Conservation (phyloP, 2,888 invertebrate species). For the Luffia ferchaultella region DNA sequence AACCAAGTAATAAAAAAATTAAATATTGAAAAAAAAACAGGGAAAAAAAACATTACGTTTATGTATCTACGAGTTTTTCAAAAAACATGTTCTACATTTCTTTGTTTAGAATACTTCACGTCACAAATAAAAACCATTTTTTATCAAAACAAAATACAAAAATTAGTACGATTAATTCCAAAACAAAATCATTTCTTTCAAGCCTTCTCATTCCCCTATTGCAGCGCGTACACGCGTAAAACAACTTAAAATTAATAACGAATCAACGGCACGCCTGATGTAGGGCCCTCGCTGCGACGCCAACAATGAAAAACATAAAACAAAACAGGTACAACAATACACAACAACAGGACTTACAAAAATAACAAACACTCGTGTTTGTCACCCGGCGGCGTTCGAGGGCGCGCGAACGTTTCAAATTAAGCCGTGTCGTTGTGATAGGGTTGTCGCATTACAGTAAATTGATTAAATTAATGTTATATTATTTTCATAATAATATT, state of each 20-base stretch:
- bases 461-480: too few species aligned
- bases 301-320: not conserved
- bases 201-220: not conserved
- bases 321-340: conserved; percentile 6
- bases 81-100: too few species aligned
- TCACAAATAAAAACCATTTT: too few species aligned
- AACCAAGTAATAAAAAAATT: too few species aligned
- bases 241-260: conserved; percentile 7
- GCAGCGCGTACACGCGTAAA: not conserved
- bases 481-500: too few species aligned
- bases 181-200: conserved; percentile 1
- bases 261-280: conserved; percentile 5
- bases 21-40: too few species aligned
- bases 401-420: conserved; percentile 5
- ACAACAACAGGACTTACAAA: conserved; percentile 2
- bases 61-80: too few species aligned
- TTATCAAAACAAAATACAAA: too few species aligned
- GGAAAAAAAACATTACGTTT: too few species aligned
- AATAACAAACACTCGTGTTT: conserved; percentile 6
- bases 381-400: not conserved
- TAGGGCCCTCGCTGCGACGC: conserved; percentile 1
- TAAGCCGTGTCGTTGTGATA: not conserved
- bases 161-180: not conserved
- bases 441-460: conserved; percentile 6
- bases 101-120: too few species aligned